Conservation (phyloP, 2,888 invertebrate genomes). For the Alloscopus bannaensis region DNA sequence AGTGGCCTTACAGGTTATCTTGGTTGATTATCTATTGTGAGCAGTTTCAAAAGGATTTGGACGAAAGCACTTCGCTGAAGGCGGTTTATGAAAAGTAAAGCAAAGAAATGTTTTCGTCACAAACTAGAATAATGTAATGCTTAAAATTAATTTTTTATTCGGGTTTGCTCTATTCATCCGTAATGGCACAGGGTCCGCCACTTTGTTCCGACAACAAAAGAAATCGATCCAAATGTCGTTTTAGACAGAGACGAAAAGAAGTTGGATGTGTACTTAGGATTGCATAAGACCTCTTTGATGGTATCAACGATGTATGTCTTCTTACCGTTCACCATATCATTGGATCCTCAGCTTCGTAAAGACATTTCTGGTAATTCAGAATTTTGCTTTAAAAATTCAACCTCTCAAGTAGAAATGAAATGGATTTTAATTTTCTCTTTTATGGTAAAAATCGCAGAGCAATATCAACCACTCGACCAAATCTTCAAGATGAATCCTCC, state of each 20-base stretch:
- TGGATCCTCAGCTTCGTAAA: constrained; percentile 98
- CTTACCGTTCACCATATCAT: constrained; percentile 97
- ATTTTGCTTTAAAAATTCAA: neutral
- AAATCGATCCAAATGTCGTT: constrained; percentile 91
- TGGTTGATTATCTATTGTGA: constrained; percentile 98
- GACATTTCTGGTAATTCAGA: constrained; percentile 89
- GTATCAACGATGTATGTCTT: constrained; percentile 95
- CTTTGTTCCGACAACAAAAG: constrained; percentile 88
- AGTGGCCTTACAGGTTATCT: constrained; percentile 98
- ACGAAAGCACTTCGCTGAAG: constrained; percentile 90
- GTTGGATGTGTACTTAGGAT: constrained; percentile 92
- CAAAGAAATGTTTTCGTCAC: neutral
- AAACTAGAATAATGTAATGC: neutral
- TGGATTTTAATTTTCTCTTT: constrained; percentile 31
- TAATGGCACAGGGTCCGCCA: constrained; percentile 83
- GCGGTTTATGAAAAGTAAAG: constrained; percentile 93
- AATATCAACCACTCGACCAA: constrained; percentile 72
- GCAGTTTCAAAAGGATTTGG: constrained; percentile 89
- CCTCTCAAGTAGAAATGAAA: neutral
- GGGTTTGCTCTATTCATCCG: constrained; percentile 27
- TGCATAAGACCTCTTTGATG: constrained; percentile 89
- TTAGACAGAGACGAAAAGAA: constrained; percentile 96
- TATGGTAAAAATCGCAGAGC: too few relatives aligned
- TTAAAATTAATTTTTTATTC: neutral
- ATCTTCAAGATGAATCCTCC: constrained; percentile 68